Base-by-base conservation (phyloP, 2,888 invertebrate species). In the Polydrusus pterygomalis region DNA sequence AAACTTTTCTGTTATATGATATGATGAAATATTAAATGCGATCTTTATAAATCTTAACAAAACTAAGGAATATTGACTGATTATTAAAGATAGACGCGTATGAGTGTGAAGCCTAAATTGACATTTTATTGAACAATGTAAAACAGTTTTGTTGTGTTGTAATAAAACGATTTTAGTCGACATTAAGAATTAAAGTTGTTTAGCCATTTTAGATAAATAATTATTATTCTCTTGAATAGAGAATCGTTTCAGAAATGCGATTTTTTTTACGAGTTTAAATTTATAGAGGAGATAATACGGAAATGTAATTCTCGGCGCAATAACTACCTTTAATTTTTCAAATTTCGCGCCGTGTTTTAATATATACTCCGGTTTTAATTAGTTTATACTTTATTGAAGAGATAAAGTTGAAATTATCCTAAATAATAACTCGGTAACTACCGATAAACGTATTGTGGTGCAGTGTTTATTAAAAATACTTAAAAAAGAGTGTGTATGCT, bases 211-310 rank as follows among this genome's bases (percentile, higher is more conserved):
- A 45, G n/a, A 45, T 45, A 13, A 45, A n/a, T n/a, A n/a, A n/a
- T n/a, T n/a, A n/a, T n/a, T n/a, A n/a, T n/a, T 13, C 1, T n/a
- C 13, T 47, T 17, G 2, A 47, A 47, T 47, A 47, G 17, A 47
- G 17, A 15, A 9, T 47, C 0, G 17, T 47, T 47, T 47, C 47
- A 47, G 17, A 51, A 51, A 9, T 49, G 17, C 49, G 6, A 49
- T n/a, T n/a, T n/a, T n/a, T n/a, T n/a, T n/a, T n/a, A 17, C 11
- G 11, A 18, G 49, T 8, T 51, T 20, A 51, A 51, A 51, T 51
- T 69, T 69, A 69, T 40, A 56, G 25, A 43, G 20, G 17, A 67
- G 67, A 67, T 67, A 67, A 20, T 13, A 54, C 20, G 25, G 34
- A 54, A 54, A 67, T 54, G 67, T 38, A 67, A 67, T 67, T 67